Conservation (phyloP, 2,113 vertebrate species). For the Antigone vipio region DNA sequence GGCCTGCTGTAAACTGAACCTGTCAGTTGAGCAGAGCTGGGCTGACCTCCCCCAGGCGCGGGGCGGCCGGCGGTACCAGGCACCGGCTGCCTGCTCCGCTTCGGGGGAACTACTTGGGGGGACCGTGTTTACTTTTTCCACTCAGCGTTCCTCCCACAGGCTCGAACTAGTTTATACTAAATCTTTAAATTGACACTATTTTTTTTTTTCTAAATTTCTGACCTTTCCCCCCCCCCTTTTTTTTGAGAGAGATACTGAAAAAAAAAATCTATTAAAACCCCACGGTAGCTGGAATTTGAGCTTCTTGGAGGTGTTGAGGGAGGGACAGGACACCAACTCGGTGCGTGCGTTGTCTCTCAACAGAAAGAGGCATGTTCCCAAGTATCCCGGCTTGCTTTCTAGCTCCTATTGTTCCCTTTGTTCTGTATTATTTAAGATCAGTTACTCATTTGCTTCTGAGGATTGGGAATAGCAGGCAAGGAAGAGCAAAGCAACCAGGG, state of each 20-base stretch:
- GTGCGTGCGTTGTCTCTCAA: not conserved
- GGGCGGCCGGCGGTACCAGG: slow-evolving; percentile 87
- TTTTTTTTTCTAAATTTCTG: not conserved
- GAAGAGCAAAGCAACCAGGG: not conserved
- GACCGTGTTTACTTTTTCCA: slow-evolving; percentile 86
- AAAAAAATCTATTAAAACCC: not conserved
- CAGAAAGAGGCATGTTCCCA: not conserved
- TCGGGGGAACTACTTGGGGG: slow-evolving; percentile 73
- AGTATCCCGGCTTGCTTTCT: slow-evolving; percentile 9
- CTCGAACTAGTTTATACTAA: slow-evolving; percentile 78
- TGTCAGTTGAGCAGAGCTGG: slow-evolving; percentile 86
- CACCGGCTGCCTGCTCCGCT: slow-evolving; percentile 70
- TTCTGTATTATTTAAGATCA: slow-evolving; percentile 47
- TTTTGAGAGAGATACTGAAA: rapidly evolving
- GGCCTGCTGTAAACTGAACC: slow-evolving; percentile 91
- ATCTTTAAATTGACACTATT: slow-evolving; percentile 72
- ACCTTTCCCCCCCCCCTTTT: not conserved
- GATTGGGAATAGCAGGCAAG: not conserved
- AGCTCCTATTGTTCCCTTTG: slow-evolving; percentile 56
- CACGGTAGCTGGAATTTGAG: not conserved
- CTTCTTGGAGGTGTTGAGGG: not conserved
- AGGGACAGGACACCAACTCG: not conserved
- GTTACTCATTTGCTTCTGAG: slow-evolving; percentile 39
- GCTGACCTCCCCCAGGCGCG: slow-evolving; percentile 80
- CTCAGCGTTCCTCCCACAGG: slow-evolving; percentile 76